phyloP scores from a whole-genome alignment of 2,888 invertebrate genomes.

The Arrhopalites spinosus region DNA sequence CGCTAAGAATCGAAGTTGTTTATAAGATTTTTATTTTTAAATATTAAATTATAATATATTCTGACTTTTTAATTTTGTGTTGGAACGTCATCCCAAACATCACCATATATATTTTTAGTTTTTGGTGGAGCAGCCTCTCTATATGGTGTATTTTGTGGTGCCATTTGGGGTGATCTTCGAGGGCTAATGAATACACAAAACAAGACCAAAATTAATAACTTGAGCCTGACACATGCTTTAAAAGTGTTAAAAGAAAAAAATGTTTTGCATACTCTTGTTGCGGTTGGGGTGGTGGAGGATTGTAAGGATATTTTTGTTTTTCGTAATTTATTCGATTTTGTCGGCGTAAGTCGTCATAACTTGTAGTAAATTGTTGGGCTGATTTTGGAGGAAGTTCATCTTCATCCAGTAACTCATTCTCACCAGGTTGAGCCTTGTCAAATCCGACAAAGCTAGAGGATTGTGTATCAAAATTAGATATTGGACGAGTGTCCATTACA shows the following conservation, averaged over 20 bases:
- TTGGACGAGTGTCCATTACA: slow-evolving; percentile 40
- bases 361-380: slow-evolving; percentile 61
- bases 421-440: slow-evolving; percentile 34
- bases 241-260: neutral
- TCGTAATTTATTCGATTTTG: slow-evolving; percentile 71
- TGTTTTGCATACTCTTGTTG: slow-evolving; percentile 27
- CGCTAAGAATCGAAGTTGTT: too few relatives aligned
- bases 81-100: slow-evolving; percentile 53
- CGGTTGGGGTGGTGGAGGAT: slow-evolving; percentile 7
- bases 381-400: slow-evolving; percentile 60
- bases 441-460: slow-evolving; percentile 30
- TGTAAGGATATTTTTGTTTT: slow-evolving; percentile 58
- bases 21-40: too few relatives aligned
- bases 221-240: neutral
- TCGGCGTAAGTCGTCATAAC: slow-evolving; percentile 75
- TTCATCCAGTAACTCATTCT: slow-evolving; percentile 59
- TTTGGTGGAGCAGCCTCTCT: slow-evolving; percentile 1
- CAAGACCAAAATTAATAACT: neutral
- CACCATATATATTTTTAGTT: slow-evolving; percentile 51
- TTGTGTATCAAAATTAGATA: slow-evolving; percentile 45
- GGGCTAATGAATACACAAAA: neutral
- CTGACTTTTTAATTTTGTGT: neutral
- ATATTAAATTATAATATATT: neutral
- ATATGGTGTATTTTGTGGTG: neutral
- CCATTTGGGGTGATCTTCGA: neutral